Evolutionary conservation across 2,888 invertebrate species (phyloP).

Genomic region (Leptopterna dolabrata): DNA sequence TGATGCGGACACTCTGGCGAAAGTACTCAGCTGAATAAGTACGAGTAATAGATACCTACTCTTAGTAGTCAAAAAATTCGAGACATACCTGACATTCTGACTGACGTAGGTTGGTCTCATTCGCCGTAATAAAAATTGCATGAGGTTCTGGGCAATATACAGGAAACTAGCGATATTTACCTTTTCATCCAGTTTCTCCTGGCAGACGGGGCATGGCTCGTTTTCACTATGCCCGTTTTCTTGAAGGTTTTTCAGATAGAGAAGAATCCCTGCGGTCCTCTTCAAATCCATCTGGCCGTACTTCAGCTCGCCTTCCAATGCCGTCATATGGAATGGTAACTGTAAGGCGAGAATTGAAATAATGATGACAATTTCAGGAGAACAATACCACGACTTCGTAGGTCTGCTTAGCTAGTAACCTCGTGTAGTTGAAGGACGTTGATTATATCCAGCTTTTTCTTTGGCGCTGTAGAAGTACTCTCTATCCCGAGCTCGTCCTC

Average conservation of each 20-base stretch:
- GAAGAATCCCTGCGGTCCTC: slow-evolving; percentile 73
- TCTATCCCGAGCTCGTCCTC: slow-evolving; percentile 66
- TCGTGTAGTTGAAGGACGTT: slow-evolving; percentile 66
- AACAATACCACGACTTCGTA: too few species aligned
- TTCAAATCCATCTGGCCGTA: slow-evolving; percentile 67
- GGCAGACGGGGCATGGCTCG: slow-evolving; percentile 80
- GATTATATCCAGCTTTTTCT: slow-evolving; percentile 65
- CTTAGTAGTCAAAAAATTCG: too few species aligned
- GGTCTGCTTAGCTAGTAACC: slow-evolving; percentile 63
- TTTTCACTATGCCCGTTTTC: slow-evolving; percentile 69
- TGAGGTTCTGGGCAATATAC: too few species aligned
- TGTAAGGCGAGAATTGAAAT: background rate
- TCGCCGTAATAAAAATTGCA: too few species aligned
- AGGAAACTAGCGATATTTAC: background rate
- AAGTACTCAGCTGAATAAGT: too few species aligned
- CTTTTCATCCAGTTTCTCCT: slow-evolving; percentile 70
- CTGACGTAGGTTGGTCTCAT: too few species aligned
- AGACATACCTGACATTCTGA: too few species aligned
- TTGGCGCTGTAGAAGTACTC: slow-evolving; percentile 56
- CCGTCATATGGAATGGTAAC: slow-evolving; percentile 33
- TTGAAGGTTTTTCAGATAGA: slow-evolving; percentile 75
- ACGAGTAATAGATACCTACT: too few species aligned
- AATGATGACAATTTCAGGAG: background rate
- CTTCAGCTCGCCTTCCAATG: slow-evolving; percentile 44
- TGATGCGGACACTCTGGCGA: too few species aligned